A percentile compares a stretch with the other conserved stretches of the same genome.
Evolutionary conservation across 2,113 vertebrate genomes (phyloP).

Genomic region (Corvus moneduloides): DNA sequence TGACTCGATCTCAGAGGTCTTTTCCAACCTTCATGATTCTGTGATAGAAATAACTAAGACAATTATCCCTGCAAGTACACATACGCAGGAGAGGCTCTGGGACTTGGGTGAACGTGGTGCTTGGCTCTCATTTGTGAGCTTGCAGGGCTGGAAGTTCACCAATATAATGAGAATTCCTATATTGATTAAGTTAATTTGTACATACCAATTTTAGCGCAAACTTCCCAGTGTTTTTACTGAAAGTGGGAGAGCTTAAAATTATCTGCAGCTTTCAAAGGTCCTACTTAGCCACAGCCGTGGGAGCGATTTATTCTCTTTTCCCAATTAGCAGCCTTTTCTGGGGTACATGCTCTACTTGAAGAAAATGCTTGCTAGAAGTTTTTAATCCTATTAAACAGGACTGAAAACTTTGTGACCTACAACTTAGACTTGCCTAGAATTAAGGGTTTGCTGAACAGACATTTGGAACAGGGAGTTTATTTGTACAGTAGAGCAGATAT

Average conservation of each 20-base stretch:
- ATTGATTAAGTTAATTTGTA: not conserved
- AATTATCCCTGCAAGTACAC: not conserved
- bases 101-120: not conserved
- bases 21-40: not conserved
- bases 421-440: not conserved
- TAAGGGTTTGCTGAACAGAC: not conserved
- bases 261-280: not conserved
- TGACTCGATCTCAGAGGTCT: not conserved
- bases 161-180: not conserved
- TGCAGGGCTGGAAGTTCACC: not conserved
- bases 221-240: not conserved
- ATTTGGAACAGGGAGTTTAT: not conserved
- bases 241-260: not conserved
- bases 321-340: not conserved
- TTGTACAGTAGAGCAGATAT: not conserved
- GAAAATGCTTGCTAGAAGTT: not conserved
- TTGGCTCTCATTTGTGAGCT: not conserved
- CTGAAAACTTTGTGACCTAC: not conserved
- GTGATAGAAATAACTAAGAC: not conserved
- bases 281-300: not conserved
- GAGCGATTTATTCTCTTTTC: not conserved
- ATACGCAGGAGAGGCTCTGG: not conserved
- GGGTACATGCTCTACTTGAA: not conserved
- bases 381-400: not conserved
- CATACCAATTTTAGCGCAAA: not conserved